A percentile compares a stretch with the other conserved stretches of the same genome.
phyloP scores from a whole-genome alignment of 37 sponge, comb jelly and placozoan species.

The Beroe ovata region DNA sequence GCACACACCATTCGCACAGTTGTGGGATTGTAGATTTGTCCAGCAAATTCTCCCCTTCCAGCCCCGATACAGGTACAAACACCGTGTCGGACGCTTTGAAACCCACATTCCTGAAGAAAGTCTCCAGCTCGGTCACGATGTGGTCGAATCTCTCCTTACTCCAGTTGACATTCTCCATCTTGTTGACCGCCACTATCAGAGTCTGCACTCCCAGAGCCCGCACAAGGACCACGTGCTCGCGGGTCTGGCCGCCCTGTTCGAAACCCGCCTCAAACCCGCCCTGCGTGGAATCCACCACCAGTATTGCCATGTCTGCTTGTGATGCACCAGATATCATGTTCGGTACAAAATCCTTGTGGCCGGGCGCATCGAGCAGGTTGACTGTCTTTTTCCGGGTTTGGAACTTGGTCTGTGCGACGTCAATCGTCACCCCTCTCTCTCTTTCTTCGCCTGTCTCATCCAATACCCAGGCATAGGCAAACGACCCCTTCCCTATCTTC shows the following conservation, averaged over 20 bases:
- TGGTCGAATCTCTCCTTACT: conserved; percentile 74
- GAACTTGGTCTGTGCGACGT: conserved; percentile 85
- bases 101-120: conserved; percentile 84
- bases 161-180: conserved; percentile 83
- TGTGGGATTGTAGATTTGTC: conserved; percentile 10
- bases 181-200: conserved; percentile 90
- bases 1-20: conserved; percentile 72
- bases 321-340: conserved; percentile 98
- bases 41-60: conserved; percentile 87
- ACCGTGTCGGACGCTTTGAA: conserved; percentile 78
- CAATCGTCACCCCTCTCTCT: conserved; percentile 94
- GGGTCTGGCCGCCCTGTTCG: conserved; percentile 94
- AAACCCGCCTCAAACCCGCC: conserved; percentile 99
- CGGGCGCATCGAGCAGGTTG: conserved; percentile 93
- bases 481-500: conserved; percentile 91
- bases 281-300: conserved; percentile 86
- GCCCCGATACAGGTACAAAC: conserved; percentile 92
- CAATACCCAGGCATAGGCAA: conserved; percentile 97
- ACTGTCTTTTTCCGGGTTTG: conserved; percentile 77
- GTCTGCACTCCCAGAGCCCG: conserved; percentile 90
- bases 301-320: conserved; percentile 91
- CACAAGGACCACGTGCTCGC: conserved; percentile 92
- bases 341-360: conserved; percentile 90
- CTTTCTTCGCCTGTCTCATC: conserved; percentile 98
- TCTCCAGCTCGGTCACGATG: conserved; percentile 74